Base-by-base conservation (phyloP, 1,140 invertebrate genomes). In the Dinoponera quadriceps region DNA sequence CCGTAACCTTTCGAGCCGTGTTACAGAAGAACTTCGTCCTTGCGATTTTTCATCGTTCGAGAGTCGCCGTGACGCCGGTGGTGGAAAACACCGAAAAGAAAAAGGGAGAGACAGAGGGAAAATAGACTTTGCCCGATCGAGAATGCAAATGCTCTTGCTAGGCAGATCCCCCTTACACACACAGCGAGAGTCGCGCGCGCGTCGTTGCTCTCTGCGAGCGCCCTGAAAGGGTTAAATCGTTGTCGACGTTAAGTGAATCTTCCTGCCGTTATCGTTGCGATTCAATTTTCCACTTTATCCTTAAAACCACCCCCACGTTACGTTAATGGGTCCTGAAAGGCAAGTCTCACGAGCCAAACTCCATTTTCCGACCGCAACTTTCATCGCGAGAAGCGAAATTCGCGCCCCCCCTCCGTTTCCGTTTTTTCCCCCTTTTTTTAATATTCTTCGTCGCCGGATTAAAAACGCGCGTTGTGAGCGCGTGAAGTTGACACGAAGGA, bases 251-350 rank as follows among this genome's bases (percentile, higher is more conserved):
- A 84, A 84, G 74, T 71, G 80, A 85, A 69, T 75, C 63, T 55
- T 66, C 69, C 49, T 48, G 63, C 22, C 59, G 81, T 69, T 82
- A 66, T 54, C 71, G 51, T 27, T 66, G 55, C 80, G 54, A 85
- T 85, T 77, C 63, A 83, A 85, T 75, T 83, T 75, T 83, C 82
- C 54, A 68, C 63, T 54, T 51, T 77, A 65, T 29, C 81, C 63
- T 69, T 84, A 48, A 72, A 85, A 83, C 59, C 18, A 33, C 7
- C 49, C 48, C 20, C 14, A 18, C 33, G 62, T 51, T 49, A 51
- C 62, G 54, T 78, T 80, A 85, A 86, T 74, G 74, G 82, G 68
- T 48, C 51, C 66, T 68, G 69, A 84, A 80, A 86, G 54, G 29
- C 27, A 66, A 63, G 38, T 84, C 29, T 54, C 57, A 38, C 20